These are phyloP conservation scores for Vollenhovia emeryi DNA, from an alignment of 1,140 invertebrate species.

Conservation along the genomic window DNA sequence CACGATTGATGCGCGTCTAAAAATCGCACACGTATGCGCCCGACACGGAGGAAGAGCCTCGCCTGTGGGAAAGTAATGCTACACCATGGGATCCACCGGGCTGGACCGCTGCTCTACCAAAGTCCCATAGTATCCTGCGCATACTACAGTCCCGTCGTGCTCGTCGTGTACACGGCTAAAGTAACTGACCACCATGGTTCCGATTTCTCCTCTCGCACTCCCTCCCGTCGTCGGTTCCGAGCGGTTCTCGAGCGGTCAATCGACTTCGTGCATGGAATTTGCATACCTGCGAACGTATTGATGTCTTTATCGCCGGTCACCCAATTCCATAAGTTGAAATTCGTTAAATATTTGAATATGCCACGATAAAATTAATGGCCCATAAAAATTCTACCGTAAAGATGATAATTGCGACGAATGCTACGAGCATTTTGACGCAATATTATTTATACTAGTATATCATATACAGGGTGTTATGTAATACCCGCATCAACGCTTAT, in stretches of 20 bases:
- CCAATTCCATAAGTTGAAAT: neutral
- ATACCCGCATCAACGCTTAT: no score
- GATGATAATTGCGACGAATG: neutral
- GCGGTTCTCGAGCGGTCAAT: conserved; percentile 15
- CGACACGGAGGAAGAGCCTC: conserved; percentile 62
- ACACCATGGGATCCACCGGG: conserved; percentile 81
- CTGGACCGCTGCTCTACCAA: conserved; percentile 80
- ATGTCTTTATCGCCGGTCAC: neutral
- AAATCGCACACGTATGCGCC: conserved; percentile 62
- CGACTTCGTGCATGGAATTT: conserved; percentile 47
- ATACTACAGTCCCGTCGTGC: conserved; percentile 47
- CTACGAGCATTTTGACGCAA: neutral
- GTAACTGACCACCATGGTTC: conserved; percentile 77
- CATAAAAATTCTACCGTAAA: neutral
- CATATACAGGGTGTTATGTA: no score
- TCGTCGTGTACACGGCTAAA: conserved; percentile 61
- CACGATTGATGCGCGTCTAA: conserved; percentile 70
- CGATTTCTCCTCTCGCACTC: conserved; percentile 63
- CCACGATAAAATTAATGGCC: neutral
- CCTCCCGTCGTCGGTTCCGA: neutral
- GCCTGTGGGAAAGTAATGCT: conserved; percentile 84
- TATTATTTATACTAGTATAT: no score
- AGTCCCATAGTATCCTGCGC: conserved; percentile 75
- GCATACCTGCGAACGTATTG: neutral
- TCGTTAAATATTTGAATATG: neutral